Percentiles rank a stretch among this genome's conserved stretches.
Conservation (phyloP, 2,113 vertebrate genomes). For the Oncorhynchus kisutch region DNA sequence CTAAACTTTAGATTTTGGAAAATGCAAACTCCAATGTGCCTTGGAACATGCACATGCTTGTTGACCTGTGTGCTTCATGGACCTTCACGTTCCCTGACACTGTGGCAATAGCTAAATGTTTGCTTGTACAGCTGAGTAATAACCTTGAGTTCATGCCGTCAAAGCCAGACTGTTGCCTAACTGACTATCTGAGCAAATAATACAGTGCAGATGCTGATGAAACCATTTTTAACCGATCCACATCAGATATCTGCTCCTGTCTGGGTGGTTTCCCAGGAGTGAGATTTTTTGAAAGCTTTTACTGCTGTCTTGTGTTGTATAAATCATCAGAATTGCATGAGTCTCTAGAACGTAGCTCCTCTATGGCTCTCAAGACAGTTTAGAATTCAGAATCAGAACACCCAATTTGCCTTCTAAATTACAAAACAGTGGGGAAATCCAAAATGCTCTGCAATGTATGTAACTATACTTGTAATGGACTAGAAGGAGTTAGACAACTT, state of each 20-base stretch:
- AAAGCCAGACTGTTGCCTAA: conserved; percentile 53
- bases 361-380: background rate
- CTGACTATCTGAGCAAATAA: conserved; percentile 63
- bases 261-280: background rate
- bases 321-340: background rate
- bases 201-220: conserved; percentile 67
- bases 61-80: conserved; percentile 51
- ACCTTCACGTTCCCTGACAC: conserved; percentile 67
- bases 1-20: conserved; percentile 63
- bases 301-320: conserved; percentile 12
- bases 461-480: background rate
- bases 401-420: background rate
- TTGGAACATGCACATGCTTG: conserved; percentile 37
- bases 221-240: conserved; percentile 37
- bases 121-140: conserved; percentile 64
- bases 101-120: conserved; percentile 79
- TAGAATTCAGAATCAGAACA: background rate
- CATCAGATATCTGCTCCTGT: conserved; percentile 1
- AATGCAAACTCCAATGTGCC: conserved; percentile 50
- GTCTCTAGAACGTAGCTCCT: background rate
- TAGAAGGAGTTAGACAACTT: background rate
- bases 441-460: conserved; percentile 17
- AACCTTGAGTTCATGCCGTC: conserved; percentile 57
- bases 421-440: conserved; percentile 23
- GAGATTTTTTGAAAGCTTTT: background rate